Evolutionary conservation across 2,888 invertebrate species (phyloP).

Genomic region (Nysson spinosus): DNA sequence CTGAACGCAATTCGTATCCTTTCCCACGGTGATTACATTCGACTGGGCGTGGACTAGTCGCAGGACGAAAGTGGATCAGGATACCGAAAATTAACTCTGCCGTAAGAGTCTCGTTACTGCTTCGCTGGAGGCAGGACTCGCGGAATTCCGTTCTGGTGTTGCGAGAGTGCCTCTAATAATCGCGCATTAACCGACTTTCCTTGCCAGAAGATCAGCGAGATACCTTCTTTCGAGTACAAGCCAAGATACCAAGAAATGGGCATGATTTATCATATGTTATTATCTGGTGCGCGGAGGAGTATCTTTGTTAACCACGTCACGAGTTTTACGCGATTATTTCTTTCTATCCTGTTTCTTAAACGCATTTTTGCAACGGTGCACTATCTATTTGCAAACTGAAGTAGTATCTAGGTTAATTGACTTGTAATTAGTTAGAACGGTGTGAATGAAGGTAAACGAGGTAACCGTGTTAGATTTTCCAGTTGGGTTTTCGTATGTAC

Average conservation of each 20-base stretch:
- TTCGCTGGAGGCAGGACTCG: slow-evolving; percentile 19
- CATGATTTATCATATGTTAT: slow-evolving; percentile 41
- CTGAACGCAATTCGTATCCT: slow-evolving; percentile 16
- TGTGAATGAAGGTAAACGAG: too few species aligned
- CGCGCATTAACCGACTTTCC: slow-evolving; percentile 27
- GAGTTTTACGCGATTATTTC: too few species aligned
- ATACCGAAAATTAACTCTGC: slow-evolving; percentile 42
- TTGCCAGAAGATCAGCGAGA: not conserved
- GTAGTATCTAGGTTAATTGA: too few species aligned
- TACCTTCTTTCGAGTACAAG: slow-evolving; percentile 1
- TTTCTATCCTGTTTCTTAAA: too few species aligned
- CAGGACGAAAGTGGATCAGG: slow-evolving; percentile 3
- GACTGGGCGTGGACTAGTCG: slow-evolving; percentile 23
- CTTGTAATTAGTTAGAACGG: too few species aligned
- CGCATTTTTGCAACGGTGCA: too few species aligned
- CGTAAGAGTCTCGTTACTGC: slow-evolving; percentile 42
- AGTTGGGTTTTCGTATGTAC: too few species aligned
- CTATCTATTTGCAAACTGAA: too few species aligned
- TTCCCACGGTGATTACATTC: slow-evolving; percentile 37
- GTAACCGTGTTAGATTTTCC: too few species aligned
- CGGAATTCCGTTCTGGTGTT: not conserved
- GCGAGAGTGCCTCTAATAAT: slow-evolving; percentile 20
- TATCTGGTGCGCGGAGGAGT: slow-evolving; percentile 36
- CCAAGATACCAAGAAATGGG: not conserved
- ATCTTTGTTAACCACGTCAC: too few species aligned